Conservation (phyloP, 2,797 vertebrate species). For the Scolopax rusticola region DNA sequence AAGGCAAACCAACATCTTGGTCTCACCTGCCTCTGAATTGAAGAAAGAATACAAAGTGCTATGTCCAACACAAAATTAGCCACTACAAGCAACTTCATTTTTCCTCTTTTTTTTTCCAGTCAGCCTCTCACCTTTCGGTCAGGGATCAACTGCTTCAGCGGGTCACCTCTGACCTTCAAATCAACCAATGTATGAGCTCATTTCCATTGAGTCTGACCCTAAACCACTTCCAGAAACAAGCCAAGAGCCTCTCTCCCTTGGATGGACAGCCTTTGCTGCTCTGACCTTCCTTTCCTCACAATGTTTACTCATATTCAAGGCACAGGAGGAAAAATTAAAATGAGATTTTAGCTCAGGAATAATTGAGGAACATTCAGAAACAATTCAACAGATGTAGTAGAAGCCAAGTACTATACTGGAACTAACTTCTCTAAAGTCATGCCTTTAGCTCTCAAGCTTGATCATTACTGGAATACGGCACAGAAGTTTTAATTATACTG, state of each 20-base stretch:
- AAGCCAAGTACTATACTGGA: neutral
- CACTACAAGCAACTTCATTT: neutral
- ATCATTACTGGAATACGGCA: slow-evolving; percentile 15
- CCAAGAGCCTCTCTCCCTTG: neutral
- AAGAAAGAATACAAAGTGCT: neutral
- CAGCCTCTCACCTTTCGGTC: neutral
- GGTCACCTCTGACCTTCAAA: neutral
- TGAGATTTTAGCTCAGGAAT: neutral
- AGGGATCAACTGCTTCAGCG: neutral
- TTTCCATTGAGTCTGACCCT: neutral
- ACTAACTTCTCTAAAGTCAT: neutral
- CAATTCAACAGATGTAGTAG: neutral
- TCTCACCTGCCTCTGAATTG: neutral
- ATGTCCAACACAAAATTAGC: neutral
- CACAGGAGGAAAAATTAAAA: neutral
- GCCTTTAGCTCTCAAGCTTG: slow-evolving; percentile 15
- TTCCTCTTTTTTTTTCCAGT: neutral
- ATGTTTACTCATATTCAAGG: neutral
- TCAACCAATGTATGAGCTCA: neutral
- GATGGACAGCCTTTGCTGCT: neutral
- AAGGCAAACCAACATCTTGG: neutral
- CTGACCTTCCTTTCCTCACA: neutral
- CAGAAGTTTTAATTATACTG: slow-evolving; percentile 69
- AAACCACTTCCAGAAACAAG: neutral
- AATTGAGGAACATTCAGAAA: neutral